Percentiles rank a stretch among this genome's conserved stretches.
phyloP scores from a whole-genome alignment of 2,797 vertebrate genomes.

The Diceros bicornis region DNA sequence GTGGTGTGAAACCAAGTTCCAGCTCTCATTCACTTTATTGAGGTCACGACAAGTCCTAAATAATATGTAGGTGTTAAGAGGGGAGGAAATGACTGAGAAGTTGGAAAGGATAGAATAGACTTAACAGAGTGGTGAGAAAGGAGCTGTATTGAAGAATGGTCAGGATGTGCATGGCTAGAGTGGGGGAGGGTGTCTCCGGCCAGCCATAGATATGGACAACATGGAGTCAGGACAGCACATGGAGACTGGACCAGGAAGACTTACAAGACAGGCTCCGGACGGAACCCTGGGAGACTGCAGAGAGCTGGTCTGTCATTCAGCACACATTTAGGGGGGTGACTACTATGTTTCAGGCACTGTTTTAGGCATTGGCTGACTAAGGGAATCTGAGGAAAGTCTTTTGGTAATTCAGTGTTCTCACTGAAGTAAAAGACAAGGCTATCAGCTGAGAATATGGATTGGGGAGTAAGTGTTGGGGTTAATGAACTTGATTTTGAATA shows the following conservation, averaged over 20 bases:
- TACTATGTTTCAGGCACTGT: neutral
- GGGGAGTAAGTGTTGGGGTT: neutral
- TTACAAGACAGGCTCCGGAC: no score
- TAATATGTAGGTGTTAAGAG: neutral
- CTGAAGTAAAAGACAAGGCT: neutral
- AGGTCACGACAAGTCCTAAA: neutral
- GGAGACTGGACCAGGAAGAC: neutral
- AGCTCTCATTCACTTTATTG: neutral
- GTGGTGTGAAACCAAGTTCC: neutral
- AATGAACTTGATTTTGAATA: constrained; percentile 20
- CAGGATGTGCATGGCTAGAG: neutral
- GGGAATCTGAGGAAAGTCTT: neutral
- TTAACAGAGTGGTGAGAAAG: neutral
- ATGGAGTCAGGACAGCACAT: rapidly evolving
- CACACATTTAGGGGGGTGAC: neutral
- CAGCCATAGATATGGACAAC: neutral
- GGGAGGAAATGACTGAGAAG: neutral
- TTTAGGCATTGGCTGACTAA: neutral
- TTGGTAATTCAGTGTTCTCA: constrained; percentile 1
- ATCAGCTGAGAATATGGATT: neutral
- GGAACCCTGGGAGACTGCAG: neutral
- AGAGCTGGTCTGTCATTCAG: neutral
- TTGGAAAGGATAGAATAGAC: neutral
- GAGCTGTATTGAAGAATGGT: neutral
- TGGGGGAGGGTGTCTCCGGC: neutral